Percentiles rank a stretch among this genome's conserved stretches.
Evolutionary conservation across 2,113 vertebrate genomes (phyloP).

Genomic region (Helogale parvula): DNA sequence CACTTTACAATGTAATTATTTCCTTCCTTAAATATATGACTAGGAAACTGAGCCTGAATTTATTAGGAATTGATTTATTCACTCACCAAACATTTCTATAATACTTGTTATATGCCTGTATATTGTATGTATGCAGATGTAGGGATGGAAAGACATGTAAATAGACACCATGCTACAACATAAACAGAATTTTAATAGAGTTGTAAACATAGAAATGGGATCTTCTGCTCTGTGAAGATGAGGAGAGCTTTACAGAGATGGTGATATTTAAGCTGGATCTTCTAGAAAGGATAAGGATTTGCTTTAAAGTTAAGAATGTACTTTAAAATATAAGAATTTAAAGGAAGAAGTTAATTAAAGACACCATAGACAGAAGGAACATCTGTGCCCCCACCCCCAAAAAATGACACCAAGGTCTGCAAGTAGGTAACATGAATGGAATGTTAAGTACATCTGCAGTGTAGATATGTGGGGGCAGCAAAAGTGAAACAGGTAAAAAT

Average conservation of each 20-base stretch:
- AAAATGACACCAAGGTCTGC: neutral
- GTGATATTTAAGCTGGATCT: constrained; percentile 11
- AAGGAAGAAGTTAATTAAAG: constrained; percentile 20
- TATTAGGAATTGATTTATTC: constrained; percentile 23
- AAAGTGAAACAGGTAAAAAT: neutral
- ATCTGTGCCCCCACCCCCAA: neutral
- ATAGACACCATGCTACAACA: neutral
- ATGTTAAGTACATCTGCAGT: neutral
- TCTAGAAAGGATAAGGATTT: constrained; percentile 37
- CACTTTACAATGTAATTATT: constrained; percentile 1
- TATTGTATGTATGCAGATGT: neutral
- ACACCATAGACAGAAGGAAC: neutral
- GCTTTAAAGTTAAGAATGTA: neutral
- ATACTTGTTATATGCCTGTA: neutral
- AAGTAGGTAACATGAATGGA: neutral
- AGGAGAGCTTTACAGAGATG: neutral
- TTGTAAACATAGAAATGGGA: neutral
- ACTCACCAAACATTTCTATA: neutral
- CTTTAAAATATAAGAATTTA: constrained; percentile 3
- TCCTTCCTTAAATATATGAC: constrained; percentile 14
- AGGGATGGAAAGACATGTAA: neutral
- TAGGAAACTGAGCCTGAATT: neutral
- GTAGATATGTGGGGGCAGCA: neutral
- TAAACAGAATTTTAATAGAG: neutral
- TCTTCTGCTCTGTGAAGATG: neutral